Conservation (phyloP, 2,797 vertebrate genomes). For the Pagetopsis macropterus region DNA sequence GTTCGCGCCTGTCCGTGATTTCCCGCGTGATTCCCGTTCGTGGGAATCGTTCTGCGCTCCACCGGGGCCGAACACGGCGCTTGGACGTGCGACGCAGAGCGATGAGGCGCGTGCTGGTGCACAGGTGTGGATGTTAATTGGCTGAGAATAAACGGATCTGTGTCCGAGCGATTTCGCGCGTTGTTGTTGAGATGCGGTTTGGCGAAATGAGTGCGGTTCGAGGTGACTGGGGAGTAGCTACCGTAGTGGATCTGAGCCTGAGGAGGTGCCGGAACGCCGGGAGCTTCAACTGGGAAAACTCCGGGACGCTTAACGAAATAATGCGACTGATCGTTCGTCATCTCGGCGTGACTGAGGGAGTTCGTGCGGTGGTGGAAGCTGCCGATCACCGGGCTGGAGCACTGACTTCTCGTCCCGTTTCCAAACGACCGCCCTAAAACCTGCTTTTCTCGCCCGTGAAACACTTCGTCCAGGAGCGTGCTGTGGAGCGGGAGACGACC, state of each 20-base stretch:
- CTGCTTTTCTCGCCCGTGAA: slow-evolving; percentile 80
- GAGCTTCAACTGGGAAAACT: slow-evolving; percentile 13
- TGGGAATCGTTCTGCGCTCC: slow-evolving; percentile 64
- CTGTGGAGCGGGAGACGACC: slow-evolving; percentile 88
- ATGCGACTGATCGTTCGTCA: slow-evolving; percentile 75
- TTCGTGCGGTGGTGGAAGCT: slow-evolving; percentile 85
- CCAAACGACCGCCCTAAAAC: slow-evolving; percentile 72
- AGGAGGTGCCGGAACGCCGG: slow-evolving; percentile 13
- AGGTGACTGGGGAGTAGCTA: slow-evolving; percentile 81
- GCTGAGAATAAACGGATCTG: slow-evolving; percentile 92
- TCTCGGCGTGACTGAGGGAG: slow-evolving; percentile 84
- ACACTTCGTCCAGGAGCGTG: slow-evolving; percentile 90
- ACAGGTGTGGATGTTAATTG: slow-evolving; percentile 82
- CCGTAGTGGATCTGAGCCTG: slow-evolving; percentile 63
- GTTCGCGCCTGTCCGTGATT: slow-evolving; percentile 73
- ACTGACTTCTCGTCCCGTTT: slow-evolving; percentile 83
- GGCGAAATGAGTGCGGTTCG: slow-evolving; percentile 67
- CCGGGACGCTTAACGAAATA: slow-evolving; percentile 71
- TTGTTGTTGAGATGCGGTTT: slow-evolving; percentile 76
- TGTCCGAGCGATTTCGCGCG: slow-evolving; percentile 89
- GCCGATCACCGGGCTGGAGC: slow-evolving; percentile 86
- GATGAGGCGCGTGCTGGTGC: slow-evolving; percentile 33
- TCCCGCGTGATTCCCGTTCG: slow-evolving; percentile 78
- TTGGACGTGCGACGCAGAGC: slow-evolving; percentile 27
- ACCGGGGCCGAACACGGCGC: slow-evolving; percentile 72